These are phyloP conservation scores for Osmoderma eremita DNA, from an alignment of 2,888 invertebrate genomes.

Conservation along the genomic window DNA sequence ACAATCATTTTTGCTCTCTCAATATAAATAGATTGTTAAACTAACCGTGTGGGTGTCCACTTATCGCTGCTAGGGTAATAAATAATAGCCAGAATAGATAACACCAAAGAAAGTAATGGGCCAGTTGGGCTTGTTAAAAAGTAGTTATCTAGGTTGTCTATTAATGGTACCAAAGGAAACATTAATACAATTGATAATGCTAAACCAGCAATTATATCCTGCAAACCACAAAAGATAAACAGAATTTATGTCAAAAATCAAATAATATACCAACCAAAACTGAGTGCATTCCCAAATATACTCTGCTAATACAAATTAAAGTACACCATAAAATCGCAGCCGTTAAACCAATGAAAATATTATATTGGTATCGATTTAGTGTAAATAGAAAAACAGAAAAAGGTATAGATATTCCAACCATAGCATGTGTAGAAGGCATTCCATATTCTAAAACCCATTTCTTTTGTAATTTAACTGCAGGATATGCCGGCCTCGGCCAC, in stretches of 20 bases:
- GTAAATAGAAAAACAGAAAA: conserved; percentile 86
- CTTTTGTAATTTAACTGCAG: conserved; percentile 83
- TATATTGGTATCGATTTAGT: conserved; percentile 81
- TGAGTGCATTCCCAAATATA: conserved; percentile 95
- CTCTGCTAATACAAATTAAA: conserved; percentile 83
- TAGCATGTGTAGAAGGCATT: conserved; percentile 95
- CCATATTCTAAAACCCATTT: conserved; percentile 94
- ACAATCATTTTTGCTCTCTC: too few species aligned
- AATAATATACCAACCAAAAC: conserved; percentile 73
- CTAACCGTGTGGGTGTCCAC: conserved; percentile 90
- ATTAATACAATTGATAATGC: conserved; percentile 74
- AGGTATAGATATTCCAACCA: conserved; percentile 89
- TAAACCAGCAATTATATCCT: conserved; percentile 88
- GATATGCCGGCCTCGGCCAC: conserved; percentile 88
- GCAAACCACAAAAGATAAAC: conserved; percentile 5
- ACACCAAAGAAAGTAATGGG: conserved; percentile 71
- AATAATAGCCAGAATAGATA: conserved; percentile 76
- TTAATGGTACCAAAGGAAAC: conserved; percentile 77
- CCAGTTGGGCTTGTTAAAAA: conserved; percentile 75
- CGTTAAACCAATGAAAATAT: conserved; percentile 68
- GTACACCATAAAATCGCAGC: conserved; percentile 76
- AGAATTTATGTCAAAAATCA: neutral
- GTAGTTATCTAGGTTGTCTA: conserved; percentile 78
- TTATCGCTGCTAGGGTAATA: conserved; percentile 84
- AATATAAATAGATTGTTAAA: too few species aligned